Base-by-base conservation (phyloP, 2,113 vertebrate species). In the Actinemys pallida region DNA sequence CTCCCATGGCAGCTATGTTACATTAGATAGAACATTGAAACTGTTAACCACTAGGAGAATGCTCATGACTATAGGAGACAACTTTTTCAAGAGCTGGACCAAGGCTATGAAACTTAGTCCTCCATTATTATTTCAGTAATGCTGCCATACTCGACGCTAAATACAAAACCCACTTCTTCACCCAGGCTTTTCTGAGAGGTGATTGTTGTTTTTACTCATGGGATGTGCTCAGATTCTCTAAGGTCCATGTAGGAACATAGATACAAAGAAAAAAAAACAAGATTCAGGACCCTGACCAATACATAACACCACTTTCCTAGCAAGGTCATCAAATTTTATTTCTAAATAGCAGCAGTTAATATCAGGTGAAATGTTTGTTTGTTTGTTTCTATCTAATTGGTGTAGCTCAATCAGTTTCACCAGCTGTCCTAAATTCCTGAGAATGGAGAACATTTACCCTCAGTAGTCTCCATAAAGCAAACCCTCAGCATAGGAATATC, bases 381-480 rank as follows among this genome's bases (percentile, higher is more conserved):
- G 11, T 89, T 31, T 56, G 3, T 65, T 93, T 94, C 31, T 12
- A 79, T 82, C 22, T 12, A 24, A 27, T 79, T 93, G n/a, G 6
- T 35, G 20, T 75, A 81, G 31, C n/a, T n/a, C 17, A 72, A n/a
- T 69, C 35, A 69, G 17, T 14, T 93, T 92, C 90, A 2, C 27
- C 81, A 31, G 5, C 90, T 83, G 56, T 87, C 54, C 47, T 49
- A 79, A 92, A 81, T 13, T 79, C 10, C 57, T 87, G 50, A 53
- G 2, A 45, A 27, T 83, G 5, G 92, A 93, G 78, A 52, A 17
- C 1, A 2, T 78, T 35, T 81, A 57, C 65, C 81, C 0, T 0
- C 75, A 89, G 17, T 22, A 49, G 72, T 83, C 69, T 89, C 87
- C 75, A 39, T 83, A 50, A 59, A 92, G 90, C 69, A 93, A 94